These are phyloP conservation scores for Ciconia boyciana DNA, from an alignment of 2,113 vertebrate genomes.

Conservation along the genomic window DNA sequence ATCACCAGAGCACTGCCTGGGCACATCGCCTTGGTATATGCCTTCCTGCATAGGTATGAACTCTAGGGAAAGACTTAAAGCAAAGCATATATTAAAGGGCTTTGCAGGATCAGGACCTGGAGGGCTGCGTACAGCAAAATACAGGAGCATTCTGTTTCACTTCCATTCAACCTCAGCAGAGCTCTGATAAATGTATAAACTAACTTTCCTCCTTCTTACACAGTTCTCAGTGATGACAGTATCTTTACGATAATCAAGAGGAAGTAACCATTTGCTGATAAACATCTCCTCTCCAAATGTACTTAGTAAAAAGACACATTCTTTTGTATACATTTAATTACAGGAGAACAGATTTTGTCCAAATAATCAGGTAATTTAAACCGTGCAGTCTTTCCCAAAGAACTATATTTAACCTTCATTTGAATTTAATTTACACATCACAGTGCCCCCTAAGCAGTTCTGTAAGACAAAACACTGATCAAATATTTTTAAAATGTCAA, in stretches of 20 bases:
- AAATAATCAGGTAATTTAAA: conserved; percentile 77
- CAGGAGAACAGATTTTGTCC: conserved; percentile 73
- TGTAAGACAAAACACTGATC: conserved; percentile 74
- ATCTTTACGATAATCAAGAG: conserved; percentile 16
- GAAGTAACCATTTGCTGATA: conserved; percentile 43
- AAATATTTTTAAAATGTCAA: conserved; percentile 76
- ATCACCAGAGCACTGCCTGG: not conserved
- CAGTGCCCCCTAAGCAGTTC: conserved; percentile 60
- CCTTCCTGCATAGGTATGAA: not conserved
- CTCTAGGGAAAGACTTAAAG: not conserved
- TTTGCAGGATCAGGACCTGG: not conserved
- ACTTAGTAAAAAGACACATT: conserved; percentile 30
- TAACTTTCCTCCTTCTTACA: not conserved
- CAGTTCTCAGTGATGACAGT: conserved; percentile 16
- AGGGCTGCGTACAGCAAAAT: not conserved
- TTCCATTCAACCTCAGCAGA: not conserved
- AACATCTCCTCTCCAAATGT: conserved; percentile 47
- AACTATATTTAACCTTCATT: conserved; percentile 78
- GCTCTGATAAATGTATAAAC: not conserved
- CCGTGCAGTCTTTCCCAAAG: conserved; percentile 57
- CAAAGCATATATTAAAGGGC: not conserved
- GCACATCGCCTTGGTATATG: not conserved
- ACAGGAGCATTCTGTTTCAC: not conserved
- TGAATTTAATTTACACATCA: conserved; percentile 74
- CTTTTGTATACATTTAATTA: conserved; percentile 67